These are phyloP conservation scores for Triplophysa bombifrons DNA, from an alignment of 2,797 vertebrate species.

Conservation along the genomic window DNA sequence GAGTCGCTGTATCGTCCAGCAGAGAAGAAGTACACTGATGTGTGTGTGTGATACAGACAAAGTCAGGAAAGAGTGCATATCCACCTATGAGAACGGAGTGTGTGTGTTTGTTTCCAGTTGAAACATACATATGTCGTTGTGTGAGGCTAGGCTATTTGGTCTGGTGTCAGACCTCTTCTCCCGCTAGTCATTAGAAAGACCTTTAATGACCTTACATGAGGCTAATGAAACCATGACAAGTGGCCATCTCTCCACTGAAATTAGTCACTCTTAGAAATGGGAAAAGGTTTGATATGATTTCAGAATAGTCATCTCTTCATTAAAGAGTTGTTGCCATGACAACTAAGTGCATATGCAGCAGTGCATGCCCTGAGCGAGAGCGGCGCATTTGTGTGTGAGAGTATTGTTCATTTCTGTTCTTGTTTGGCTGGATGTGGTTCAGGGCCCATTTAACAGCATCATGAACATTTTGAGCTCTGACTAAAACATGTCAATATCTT, in stretches of 20 bases:
- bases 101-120: background rate
- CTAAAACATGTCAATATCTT: conserved; percentile 23
- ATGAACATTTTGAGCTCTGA: conserved; percentile 29
- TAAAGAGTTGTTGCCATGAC: conserved; percentile 67
- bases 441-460: conserved; percentile 48
- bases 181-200: conserved; percentile 4
- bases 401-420: conserved; percentile 41
- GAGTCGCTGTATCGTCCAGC: conserved; percentile 35
- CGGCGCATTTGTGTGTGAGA: conserved; percentile 24
- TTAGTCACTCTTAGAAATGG: background rate
- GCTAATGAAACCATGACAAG: conserved; percentile 20
- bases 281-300: conserved; percentile 17
- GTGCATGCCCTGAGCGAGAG: conserved; percentile 21
- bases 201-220: conserved; percentile 16
- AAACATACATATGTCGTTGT: background rate
- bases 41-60: background rate
- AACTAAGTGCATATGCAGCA: conserved; percentile 58
- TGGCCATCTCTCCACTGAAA: conserved; percentile 10
- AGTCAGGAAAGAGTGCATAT: background rate
- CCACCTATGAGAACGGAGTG: background rate
- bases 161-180: background rate
- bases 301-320: conserved; percentile 51
- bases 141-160: background rate
- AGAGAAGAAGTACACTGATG: conserved; percentile 1
- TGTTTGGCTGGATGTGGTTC: conserved; percentile 30